Evolutionary conservation across 2,888 invertebrate species (phyloP).

Genomic region (Watsonalla binaria): DNA sequence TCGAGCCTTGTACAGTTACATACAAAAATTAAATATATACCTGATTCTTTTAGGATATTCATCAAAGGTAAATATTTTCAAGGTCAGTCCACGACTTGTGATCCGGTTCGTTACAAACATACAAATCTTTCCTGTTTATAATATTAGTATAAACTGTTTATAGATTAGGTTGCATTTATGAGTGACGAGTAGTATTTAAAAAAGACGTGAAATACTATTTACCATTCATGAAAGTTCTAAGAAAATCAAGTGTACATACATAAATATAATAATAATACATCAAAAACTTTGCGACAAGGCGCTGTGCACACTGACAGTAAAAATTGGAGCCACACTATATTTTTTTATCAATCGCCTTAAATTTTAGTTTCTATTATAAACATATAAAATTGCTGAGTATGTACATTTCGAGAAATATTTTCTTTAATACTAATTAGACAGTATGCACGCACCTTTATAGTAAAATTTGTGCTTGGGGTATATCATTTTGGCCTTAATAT

Average conservation of each 20-base stretch:
- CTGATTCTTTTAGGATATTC: constrained; percentile 1
- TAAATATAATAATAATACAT: constrained; percentile 46
- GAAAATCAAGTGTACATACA: constrained; percentile 9
- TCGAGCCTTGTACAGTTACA: constrained; percentile 22
- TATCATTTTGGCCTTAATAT: constrained; percentile 43
- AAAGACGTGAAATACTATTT: no score
- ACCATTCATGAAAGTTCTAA: no score
- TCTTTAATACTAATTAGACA: constrained; percentile 10
- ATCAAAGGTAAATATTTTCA: no score
- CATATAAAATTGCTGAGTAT: constrained; percentile 24
- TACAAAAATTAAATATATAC: constrained; percentile 8
- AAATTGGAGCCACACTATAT: background rate
- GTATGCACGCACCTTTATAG: constrained; percentile 35
- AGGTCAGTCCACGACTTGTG: no score
- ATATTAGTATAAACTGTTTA: no score
- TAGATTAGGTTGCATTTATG: no score
- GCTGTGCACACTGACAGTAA: constrained; percentile 31
- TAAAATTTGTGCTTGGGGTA: constrained; percentile 62
- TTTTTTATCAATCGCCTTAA: background rate
- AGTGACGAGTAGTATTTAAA: no score
- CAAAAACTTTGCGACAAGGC: constrained; percentile 42
- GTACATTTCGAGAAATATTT: constrained; percentile 24
- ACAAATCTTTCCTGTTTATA: no score
- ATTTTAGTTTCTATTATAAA: constrained; percentile 9
- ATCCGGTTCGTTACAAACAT: no score